Evolutionary conservation across 1,140 invertebrate species (phyloP).

Genomic region (Drosophila miranda): DNA sequence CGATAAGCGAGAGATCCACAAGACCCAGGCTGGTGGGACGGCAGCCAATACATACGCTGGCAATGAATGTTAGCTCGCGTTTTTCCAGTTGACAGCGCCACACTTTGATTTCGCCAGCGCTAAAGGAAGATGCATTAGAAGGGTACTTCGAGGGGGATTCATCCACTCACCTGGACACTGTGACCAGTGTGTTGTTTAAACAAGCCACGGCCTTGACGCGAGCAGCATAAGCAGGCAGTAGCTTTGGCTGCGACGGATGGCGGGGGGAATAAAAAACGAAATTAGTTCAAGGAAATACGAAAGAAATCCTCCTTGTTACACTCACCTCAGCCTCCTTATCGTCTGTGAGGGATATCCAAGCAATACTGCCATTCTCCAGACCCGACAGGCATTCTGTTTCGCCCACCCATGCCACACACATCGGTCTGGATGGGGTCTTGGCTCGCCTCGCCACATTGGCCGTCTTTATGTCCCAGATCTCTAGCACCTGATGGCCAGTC

Average conservation of each 20-base stretch:
- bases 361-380: conserved; percentile 88
- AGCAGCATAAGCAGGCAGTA: conserved; percentile 85
- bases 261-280: background rate
- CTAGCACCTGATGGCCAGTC: conserved; percentile 86
- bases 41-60: conserved; percentile 84
- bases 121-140: conserved; percentile 62
- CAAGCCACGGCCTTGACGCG: conserved; percentile 87
- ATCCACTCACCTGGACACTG: conserved; percentile 56
- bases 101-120: conserved; percentile 90
- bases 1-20: conserved; percentile 63
- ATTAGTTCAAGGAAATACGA: background rate
- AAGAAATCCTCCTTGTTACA: background rate
- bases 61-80: conserved; percentile 83
- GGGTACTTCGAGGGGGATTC: no score
- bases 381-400: conserved; percentile 87
- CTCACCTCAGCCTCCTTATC: conserved; percentile 58
- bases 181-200: conserved; percentile 79
- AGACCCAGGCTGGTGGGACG: conserved; percentile 85
- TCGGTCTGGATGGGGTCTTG: conserved; percentile 85
- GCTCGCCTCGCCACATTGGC: conserved; percentile 86
- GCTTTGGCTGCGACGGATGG: conserved; percentile 19
- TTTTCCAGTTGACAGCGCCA: conserved; percentile 85
- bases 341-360: conserved; percentile 84
- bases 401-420: conserved; percentile 85
- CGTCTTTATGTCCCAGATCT: conserved; percentile 90